Evolutionary conservation across 2,888 invertebrate genomes (phyloP).

Genomic region (Tachina lurida): DNA sequence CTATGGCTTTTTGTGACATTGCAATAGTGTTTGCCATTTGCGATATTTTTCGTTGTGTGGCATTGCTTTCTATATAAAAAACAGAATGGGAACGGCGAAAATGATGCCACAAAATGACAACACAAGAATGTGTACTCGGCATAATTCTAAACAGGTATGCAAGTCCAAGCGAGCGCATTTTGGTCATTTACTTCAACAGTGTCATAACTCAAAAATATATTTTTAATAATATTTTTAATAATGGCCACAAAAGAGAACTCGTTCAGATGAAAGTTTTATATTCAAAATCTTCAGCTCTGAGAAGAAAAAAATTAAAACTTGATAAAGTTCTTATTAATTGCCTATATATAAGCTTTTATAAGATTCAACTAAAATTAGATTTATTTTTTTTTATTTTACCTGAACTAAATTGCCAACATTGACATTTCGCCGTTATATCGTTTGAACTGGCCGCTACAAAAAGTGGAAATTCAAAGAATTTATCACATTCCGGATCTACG

Average conservation of each 20-base stretch:
- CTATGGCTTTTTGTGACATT: too few relatives aligned
- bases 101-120: too few relatives aligned
- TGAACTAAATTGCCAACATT: conserved; percentile 82
- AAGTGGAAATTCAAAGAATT: conserved; percentile 82
- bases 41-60: too few relatives aligned
- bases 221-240: neutral
- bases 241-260: neutral
- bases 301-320: neutral
- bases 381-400: conserved; percentile 75
- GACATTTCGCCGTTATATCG: conserved; percentile 82
- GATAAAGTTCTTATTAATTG: neutral
- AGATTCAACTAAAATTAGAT: neutral
- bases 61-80: too few relatives aligned
- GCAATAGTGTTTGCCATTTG: too few relatives aligned
- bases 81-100: too few relatives aligned
- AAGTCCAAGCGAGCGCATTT: neutral
- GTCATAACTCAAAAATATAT: too few relatives aligned
- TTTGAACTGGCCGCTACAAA: conserved; percentile 82
- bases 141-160: neutral
- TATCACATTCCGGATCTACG: conserved; percentile 83
- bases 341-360: neutral
- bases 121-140: too few relatives aligned
- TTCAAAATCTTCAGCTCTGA: neutral
- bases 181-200: too few relatives aligned
- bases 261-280: neutral